Conservation (phyloP, 2,113 vertebrate genomes). For the Phrynocephalus versicolor region DNA sequence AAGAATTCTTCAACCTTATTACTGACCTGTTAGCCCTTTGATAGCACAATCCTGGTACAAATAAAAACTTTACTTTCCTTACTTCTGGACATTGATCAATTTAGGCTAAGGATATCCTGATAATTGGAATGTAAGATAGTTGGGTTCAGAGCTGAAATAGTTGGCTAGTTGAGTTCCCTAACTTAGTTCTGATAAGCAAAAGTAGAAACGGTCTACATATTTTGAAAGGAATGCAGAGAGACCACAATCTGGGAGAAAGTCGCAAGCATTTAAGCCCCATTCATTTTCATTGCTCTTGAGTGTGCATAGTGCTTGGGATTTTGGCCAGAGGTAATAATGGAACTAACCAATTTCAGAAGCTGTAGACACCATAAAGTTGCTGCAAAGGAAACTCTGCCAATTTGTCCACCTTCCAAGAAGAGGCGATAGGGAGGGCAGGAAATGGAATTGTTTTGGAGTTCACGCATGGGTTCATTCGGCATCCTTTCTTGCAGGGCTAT, state of each 20-base stretch:
- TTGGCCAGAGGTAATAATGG: slow-evolving; percentile 2
- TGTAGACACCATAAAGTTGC: slow-evolving; percentile 1
- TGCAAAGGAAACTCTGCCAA: not conserved
- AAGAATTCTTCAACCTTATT: too few species aligned
- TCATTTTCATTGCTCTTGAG: slow-evolving; percentile 17
- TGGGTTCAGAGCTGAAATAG: not conserved
- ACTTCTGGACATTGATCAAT: not conserved
- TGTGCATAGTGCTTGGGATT: not conserved
- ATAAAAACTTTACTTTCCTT: too few species aligned
- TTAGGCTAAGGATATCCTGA: not conserved
- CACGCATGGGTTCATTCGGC: not conserved
- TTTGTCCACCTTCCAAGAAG: not conserved
- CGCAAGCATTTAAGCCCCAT: not conserved
- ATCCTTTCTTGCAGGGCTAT: not conserved
- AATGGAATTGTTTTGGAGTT: not conserved
- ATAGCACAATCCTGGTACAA: too few species aligned
- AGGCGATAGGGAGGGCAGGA: not conserved
- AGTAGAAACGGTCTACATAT: not conserved
- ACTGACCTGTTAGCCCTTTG: too few species aligned
- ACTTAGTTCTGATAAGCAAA: not conserved
- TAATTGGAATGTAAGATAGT: not conserved
- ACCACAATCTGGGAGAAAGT: not conserved
- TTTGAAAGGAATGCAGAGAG: not conserved
- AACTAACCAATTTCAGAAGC: slow-evolving; percentile 10
- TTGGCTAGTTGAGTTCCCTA: not conserved